A percentile compares a stretch with the other conserved stretches of the same genome.
phyloP scores from a whole-genome alignment of 2,113 vertebrate species.

The Bagarius yarrelli region DNA sequence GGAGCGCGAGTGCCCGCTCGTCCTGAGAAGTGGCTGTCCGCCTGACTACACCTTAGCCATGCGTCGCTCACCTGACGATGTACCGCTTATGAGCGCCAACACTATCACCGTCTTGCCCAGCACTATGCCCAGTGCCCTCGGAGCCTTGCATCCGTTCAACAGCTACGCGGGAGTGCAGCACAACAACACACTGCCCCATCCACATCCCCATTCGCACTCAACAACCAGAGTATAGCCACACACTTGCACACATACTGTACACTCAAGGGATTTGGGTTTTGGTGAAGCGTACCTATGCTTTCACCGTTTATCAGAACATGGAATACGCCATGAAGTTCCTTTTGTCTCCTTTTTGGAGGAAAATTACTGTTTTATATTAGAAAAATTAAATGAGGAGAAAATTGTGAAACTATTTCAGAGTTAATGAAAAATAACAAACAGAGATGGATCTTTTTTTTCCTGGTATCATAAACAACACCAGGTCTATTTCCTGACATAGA shows the following conservation, averaged over 20 bases:
- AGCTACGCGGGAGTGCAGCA: conserved; percentile 96
- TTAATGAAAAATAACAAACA: conserved; percentile 54
- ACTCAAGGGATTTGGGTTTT: not conserved
- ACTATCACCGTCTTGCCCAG: conserved; percentile 99
- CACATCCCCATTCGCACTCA: conserved; percentile 96
- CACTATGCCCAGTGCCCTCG: conserved; percentile 88
- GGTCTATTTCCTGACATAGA: conserved; percentile 60
- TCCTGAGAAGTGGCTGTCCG: conserved; percentile 95
- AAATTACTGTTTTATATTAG: conserved; percentile 57
- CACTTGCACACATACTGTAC: conserved; percentile 1
- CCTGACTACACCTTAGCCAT: conserved; percentile 98
- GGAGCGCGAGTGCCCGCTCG: conserved; percentile 92
- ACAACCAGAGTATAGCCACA: conserved; percentile 98
- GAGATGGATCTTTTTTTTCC: conserved; percentile 60
- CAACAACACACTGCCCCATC: conserved; percentile 94
- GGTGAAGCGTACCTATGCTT: conserved; percentile 46
- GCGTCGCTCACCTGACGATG: conserved; percentile 96
- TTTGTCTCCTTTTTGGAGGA: conserved; percentile 41
- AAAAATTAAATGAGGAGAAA: conserved; percentile 50
- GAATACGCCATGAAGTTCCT: conserved; percentile 58
- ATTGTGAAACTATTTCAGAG: conserved; percentile 45
- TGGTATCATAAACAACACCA: conserved; percentile 64
- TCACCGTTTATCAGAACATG: conserved; percentile 39
- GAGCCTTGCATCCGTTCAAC: conserved; percentile 93
- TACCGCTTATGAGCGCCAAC: conserved; percentile 98